Base-by-base conservation (phyloP, 2,797 vertebrate genomes). In the Dallia pectoralis region DNA sequence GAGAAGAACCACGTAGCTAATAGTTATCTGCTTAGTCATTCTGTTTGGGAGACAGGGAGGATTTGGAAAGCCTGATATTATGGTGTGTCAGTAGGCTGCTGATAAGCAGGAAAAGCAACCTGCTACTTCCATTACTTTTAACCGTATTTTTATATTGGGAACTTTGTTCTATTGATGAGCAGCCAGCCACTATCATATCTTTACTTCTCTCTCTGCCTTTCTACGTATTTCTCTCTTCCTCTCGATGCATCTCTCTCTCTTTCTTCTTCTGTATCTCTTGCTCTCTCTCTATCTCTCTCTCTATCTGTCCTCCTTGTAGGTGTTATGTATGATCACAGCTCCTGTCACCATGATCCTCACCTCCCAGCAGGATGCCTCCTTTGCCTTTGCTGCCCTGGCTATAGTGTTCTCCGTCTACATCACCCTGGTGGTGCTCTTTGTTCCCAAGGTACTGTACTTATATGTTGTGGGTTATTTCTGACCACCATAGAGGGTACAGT, bases 301-400 rank as follows among this genome's bases (percentile, higher is more conserved):
- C 66, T 56, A 70, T 69, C 69, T 40, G 84, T 53, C 67, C 67
- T 59, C 32, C 16, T 9, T 48, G 18, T 66, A 95, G 95, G 93
- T 95, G 53, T 85, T 95, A 49, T 95, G 95, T 78, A 94, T 95
- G 85, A 95, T 95, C 88, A 95, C 95, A 0, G 95, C 95, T 0
- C 95, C 95, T 0, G 94, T 95, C 71, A 95, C 95, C 81, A 95
- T 95, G 94, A 95, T 95, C 77, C 91, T 95, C 29, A 93, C 91
- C 69, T 95, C 93, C 32, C 94, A 95, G 74, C 95, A 95, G 83
- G 95, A 95, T 0, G 95, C 95, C 0, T 93, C 94, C 70, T 96
- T 96, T 0, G 94, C 94, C 51, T 96, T 95, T 0, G 93, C 94
- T 9, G 91, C 94, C 0, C 85, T 95, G 19, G 95, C 95, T 56